These are phyloP conservation scores for Apodemus sylvaticus DNA, from an alignment of 2,113 vertebrate genomes.

Conservation along the genomic window DNA sequence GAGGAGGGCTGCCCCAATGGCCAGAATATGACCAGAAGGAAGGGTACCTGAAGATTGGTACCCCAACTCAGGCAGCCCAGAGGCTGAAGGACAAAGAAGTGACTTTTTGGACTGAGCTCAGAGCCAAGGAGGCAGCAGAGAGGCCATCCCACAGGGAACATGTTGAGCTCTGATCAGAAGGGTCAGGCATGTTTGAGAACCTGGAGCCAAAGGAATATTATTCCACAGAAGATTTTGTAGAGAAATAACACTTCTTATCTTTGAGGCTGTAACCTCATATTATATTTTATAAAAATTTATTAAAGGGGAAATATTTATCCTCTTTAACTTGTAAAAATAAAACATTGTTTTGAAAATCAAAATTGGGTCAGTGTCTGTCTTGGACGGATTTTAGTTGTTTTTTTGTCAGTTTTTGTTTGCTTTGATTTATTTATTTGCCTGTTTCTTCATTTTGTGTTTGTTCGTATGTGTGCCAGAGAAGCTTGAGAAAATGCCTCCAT, in stretches of 20 bases:
- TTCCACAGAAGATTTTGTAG: not conserved
- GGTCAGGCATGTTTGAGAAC: accelerated
- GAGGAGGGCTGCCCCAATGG: slow-evolving; percentile 66
- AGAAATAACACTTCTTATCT: not conserved
- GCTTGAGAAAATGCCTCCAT: not conserved
- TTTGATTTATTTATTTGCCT: not conserved
- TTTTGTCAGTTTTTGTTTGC: not conserved
- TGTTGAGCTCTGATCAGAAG: slow-evolving; percentile 34
- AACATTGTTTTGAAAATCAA: slow-evolving; percentile 22
- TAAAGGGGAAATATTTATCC: not conserved
- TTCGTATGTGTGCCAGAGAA: not conserved
- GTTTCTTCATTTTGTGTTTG: not conserved
- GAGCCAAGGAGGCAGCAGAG: not conserved
- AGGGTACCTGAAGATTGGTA: slow-evolving; percentile 68
- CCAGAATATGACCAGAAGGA: slow-evolving; percentile 63
- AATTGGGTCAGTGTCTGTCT: not conserved
- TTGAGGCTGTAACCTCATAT: not conserved
- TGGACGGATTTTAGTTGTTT: not conserved
- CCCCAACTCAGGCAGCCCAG: not conserved
- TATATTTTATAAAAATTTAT: not conserved
- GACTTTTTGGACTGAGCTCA: slow-evolving; percentile 65
- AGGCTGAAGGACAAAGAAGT: slow-evolving; percentile 70
- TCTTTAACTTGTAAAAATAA: slow-evolving; percentile 42
- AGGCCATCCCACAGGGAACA: not conserved
- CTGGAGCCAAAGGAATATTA: accelerated